phyloP scores from a whole-genome alignment of 2,888 invertebrate species.

The Megalurothrips usitatus region DNA sequence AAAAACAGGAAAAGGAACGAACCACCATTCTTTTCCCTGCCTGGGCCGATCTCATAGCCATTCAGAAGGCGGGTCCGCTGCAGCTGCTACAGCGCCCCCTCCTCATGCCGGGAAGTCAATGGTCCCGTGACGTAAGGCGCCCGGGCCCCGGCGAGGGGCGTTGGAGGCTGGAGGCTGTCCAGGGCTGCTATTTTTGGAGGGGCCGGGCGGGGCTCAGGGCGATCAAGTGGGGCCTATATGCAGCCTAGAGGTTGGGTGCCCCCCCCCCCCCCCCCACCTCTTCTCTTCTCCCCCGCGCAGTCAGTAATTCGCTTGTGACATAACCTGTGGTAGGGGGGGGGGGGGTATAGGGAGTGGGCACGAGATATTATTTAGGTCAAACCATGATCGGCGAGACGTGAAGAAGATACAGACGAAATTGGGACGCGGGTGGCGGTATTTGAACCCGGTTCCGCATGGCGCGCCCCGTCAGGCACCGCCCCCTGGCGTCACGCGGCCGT shows the following conservation, averaged over 20 bases:
- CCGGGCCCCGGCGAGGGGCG: not conserved
- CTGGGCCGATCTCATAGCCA: not conserved
- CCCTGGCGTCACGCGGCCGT: not conserved
- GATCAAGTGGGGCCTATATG: not conserved
- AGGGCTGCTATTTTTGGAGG: not conserved
- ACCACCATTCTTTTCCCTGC: too few species aligned
- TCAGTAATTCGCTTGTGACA: not conserved
- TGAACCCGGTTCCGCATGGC: not conserved
- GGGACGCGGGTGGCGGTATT: too few species aligned
- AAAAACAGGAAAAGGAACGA: too few species aligned
- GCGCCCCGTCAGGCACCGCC: not conserved
- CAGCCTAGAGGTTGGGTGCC: not conserved
- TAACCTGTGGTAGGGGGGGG: not conserved
- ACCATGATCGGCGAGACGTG: too few species aligned
- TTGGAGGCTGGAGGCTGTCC: not conserved
- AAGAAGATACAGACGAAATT: too few species aligned
- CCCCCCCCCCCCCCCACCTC: not conserved
- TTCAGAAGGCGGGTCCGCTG: slow-evolving; percentile 10
- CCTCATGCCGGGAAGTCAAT: not conserved
- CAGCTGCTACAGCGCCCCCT: not conserved
- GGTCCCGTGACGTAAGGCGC: not conserved
- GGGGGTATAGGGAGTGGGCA: too few species aligned
- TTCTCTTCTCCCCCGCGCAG: not conserved
- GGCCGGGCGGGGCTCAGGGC: not conserved
- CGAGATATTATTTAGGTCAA: too few species aligned